These are phyloP conservation scores for Crotalus viridis DNA, from an alignment of 2,113 vertebrate genomes.

Conservation along the genomic window DNA sequence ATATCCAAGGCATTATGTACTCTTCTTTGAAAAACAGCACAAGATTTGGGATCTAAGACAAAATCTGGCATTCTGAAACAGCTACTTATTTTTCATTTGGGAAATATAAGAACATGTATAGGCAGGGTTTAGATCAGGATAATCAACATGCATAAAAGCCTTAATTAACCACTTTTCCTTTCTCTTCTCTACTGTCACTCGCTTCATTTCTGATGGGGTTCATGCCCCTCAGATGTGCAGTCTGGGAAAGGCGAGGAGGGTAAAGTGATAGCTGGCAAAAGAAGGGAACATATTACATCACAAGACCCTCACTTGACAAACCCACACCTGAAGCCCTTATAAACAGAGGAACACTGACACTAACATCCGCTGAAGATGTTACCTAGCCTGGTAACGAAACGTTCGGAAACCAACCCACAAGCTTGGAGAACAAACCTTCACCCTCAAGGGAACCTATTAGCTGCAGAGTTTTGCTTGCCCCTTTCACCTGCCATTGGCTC, in stretches of 20 bases:
- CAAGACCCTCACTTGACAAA: too few species aligned
- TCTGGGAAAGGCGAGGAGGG: too few species aligned
- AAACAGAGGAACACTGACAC: too few species aligned
- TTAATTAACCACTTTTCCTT: background rate
- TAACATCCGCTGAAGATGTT: too few species aligned
- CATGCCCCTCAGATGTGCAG: background rate
- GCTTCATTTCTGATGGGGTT: background rate
- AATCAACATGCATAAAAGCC: background rate
- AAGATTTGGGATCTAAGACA: background rate
- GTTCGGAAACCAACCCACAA: too few species aligned
- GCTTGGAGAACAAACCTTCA: too few species aligned
- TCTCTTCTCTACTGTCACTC: background rate
- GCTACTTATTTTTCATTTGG: background rate
- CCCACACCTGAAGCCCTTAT: too few species aligned
- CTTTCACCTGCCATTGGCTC: background rate
- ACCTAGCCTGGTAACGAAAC: too few species aligned
- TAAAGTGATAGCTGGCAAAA: background rate
- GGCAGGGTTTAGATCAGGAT: background rate
- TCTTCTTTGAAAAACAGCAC: background rate
- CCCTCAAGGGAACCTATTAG: background rate
- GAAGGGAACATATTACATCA: background rate
- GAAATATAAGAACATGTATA: background rate
- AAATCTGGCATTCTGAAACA: background rate
- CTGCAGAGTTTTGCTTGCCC: background rate
- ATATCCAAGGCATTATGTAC: background rate